Evolutionary conservation across 1,140 invertebrate genomes (phyloP), one percentile per base, ranked within the genome.

Genomic region (Pantala flavescens): DNA sequence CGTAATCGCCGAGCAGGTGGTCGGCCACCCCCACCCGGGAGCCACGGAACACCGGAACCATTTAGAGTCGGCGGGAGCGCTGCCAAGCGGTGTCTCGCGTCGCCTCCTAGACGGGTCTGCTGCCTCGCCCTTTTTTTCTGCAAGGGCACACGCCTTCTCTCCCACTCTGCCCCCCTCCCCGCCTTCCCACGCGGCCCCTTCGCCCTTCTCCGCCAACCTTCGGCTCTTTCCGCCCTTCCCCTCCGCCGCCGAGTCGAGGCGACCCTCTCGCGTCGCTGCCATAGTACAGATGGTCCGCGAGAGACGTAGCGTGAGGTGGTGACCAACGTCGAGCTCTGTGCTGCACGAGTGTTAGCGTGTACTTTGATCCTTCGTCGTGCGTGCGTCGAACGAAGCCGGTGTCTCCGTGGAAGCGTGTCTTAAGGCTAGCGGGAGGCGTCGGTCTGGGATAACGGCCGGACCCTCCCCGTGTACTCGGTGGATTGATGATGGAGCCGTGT

Each of bases 71-170:
- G 49, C 49, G 49, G 49, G 49, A 63, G n/a, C n/a, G 14, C 49
- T 63, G 49, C 49, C 49, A 63, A 21, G 14, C 49, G 49, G 49
- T 63, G 49, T 63, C 49, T 63, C 49, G n/a, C 49, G 49, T 63
- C 49, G 49, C n/a, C 49, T 63, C 49, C 49, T 21, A 63, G 49
- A 63, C 49, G 49, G 49, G 49, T 63, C 49, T 63, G 49, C 49
- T 1, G 49, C 49, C 14, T 21, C n/a, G 16, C 14, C 49, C 49
- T 21, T 63, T 63, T 16, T 63, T 63, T 63, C 49, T 63, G 49
- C 49, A 63, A 63, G 49, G 49, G 49, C 49, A 63, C 49, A 63
- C n/a, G 49, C 49, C n/a, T 63, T 21, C 49, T 63, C 28, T 36
- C 28, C 49, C 49, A 16, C 49, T 63, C 49, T 49, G 16, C 49